Evolutionary conservation across 2,113 vertebrate genomes (phyloP).

Genomic region (Esox niger): DNA sequence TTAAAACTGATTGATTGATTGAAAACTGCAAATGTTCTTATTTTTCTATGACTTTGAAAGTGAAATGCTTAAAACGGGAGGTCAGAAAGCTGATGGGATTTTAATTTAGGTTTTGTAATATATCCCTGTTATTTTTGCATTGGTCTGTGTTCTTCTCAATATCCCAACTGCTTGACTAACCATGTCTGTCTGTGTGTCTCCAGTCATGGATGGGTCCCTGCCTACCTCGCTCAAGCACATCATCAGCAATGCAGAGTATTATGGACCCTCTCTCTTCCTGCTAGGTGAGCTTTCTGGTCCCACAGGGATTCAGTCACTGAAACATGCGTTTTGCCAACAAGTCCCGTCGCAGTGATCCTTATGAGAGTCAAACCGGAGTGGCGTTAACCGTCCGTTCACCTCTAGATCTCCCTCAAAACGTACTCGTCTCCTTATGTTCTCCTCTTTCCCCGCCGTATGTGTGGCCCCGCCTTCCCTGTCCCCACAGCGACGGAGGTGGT

Average conservation of each 20-base stretch:
- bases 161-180: conserved; percentile 10
- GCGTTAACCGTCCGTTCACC: too few relatives aligned
- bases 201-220: conserved; percentile 95
- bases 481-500: conserved; percentile 89
- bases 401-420: background rate
- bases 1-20: too few relatives aligned
- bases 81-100: too few relatives aligned
- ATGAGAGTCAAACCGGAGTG: too few relatives aligned
- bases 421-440: background rate
- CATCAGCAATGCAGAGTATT: conserved; percentile 96
- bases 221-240: conserved; percentile 97
- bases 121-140: too few relatives aligned
- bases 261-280: conserved; percentile 91
- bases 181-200: background rate
- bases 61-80: too few relatives aligned
- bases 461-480: background rate
- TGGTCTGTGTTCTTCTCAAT: too few relatives aligned
- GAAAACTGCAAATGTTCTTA: too few relatives aligned
- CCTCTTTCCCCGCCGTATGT: background rate
- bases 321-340: too few relatives aligned
- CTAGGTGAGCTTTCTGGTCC: conserved; percentile 76
- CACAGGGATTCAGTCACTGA: background rate
- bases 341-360: too few relatives aligned
- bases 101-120: too few relatives aligned
- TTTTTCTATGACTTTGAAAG: too few relatives aligned